A percentile compares a stretch with the other conserved stretches of the same genome.
Evolutionary conservation across 2,888 invertebrate species (phyloP).

Genomic region (Boloria selene): DNA sequence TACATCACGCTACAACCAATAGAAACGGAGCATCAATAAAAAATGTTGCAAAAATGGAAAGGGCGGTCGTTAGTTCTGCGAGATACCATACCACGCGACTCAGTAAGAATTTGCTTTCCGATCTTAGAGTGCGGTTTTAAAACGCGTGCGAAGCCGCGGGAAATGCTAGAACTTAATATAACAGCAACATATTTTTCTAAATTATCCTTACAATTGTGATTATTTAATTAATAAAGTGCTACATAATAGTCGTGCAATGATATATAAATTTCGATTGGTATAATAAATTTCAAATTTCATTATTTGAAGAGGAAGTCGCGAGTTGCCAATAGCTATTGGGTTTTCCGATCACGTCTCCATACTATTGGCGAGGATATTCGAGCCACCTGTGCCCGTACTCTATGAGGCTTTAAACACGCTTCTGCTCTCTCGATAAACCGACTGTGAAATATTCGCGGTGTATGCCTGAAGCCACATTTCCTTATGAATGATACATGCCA

Average conservation of each 20-base stretch:
- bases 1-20: too few relatives aligned
- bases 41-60: too few relatives aligned
- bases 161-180: too few relatives aligned
- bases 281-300: conserved; percentile 81
- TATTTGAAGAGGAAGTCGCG: conserved; percentile 79
- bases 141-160: too few relatives aligned
- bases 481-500: conserved; percentile 80
- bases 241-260: conserved; percentile 64
- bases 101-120: too few relatives aligned
- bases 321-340: conserved; percentile 73
- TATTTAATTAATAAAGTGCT: conserved; percentile 14
- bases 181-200: too few relatives aligned
- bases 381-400: conserved; percentile 78
- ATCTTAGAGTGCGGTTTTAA: too few relatives aligned
- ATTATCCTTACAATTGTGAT: not conserved
- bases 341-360: conserved; percentile 79
- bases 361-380: conserved; percentile 78
- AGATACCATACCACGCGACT: too few relatives aligned
- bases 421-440: conserved; percentile 77
- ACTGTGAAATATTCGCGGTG: conserved; percentile 77
- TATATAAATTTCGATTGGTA: conserved; percentile 66
- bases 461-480: conserved; percentile 66
- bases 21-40: too few relatives aligned
- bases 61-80: too few relatives aligned
- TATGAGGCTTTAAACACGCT: conserved; percentile 78